phyloP scores from a whole-genome alignment of 2,888 invertebrate genomes.

The Linnaemya tessellans region DNA sequence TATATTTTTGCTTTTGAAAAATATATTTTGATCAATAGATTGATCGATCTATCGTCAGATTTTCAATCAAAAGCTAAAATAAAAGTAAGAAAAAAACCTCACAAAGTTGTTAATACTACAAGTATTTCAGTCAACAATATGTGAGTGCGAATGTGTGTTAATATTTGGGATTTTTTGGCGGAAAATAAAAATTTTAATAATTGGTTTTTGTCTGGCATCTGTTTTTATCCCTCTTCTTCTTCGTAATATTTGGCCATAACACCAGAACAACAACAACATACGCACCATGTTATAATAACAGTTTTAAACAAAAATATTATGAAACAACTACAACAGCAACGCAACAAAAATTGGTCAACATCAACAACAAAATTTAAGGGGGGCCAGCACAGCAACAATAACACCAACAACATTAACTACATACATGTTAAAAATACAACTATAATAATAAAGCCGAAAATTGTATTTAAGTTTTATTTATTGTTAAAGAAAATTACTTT shows the following conservation, averaged over 20 bases:
- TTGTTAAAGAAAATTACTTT: constrained; percentile 68
- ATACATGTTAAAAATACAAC: constrained; percentile 3
- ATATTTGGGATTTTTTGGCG: constrained; percentile 52
- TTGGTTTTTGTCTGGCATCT: constrained; percentile 79
- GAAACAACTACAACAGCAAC: constrained; percentile 23
- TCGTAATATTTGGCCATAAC: constrained; percentile 58
- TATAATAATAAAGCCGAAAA: constrained; percentile 58
- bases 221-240: constrained; percentile 52
- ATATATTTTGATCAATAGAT: constrained; percentile 49
- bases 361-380: constrained; percentile 50
- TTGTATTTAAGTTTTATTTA: constrained; percentile 73
- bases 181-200: constrained; percentile 82
- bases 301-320: constrained; percentile 52
- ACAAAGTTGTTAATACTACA: constrained; percentile 41
- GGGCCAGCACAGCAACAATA: constrained; percentile 23
- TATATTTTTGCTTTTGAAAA: constrained; percentile 34
- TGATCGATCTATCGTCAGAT: constrained; percentile 68
- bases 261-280: constrained; percentile 74
- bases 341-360: constrained; percentile 63
- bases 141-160: constrained; percentile 12
- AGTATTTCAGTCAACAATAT: constrained; percentile 19
- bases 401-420: constrained; percentile 20
- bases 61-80: constrained; percentile 61
- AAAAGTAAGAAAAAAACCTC: background rate
- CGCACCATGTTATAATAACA: constrained; percentile 63